Evolutionary conservation across 2,113 vertebrate species (phyloP).

Genomic region (human (Homo sapiens)): GRCh38 chrY:19564501-19565000

Average conservation of each 20-base stretch:
- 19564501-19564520: background rate
- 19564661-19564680: no score
- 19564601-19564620: background rate
- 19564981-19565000: background rate
- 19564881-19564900: background rate
- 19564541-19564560: background rate
- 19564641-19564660: no score
- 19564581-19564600: background rate
- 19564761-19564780: background rate
- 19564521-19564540: background rate
- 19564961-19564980: background rate
- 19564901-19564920: background rate
- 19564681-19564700: background rate
- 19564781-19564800: background rate
- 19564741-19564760: background rate
- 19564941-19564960: background rate
- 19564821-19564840: background rate
- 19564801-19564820: background rate
- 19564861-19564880: background rate
- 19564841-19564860: background rate
- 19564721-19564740: background rate
- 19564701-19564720: background rate
- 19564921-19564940: background rate
- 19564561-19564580: background rate
- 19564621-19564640: background rate